Evolutionary conservation across 2,797 vertebrate genomes (phyloP), one percentile per base, ranked within the genome.

Genomic region (Dryobates pubescens): DNA sequence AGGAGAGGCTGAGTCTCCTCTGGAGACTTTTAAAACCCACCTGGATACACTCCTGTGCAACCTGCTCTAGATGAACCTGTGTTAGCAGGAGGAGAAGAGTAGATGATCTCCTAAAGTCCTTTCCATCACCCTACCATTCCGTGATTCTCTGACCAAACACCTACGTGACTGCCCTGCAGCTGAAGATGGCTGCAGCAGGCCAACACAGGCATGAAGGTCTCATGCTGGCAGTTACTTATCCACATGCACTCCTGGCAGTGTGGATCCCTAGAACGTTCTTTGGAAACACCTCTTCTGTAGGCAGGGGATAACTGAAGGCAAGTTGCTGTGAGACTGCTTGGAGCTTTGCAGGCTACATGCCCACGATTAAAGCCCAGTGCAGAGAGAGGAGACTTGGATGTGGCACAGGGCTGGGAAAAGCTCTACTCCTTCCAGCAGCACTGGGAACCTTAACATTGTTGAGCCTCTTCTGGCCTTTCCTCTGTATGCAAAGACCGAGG

Each of bases 141-240:
- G 22, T 49, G 47, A 49, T 22, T 49, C 47, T 49, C 47, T 49
- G 22, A 49, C 11, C 47, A 49, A 56, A 49, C 70, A 26, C 18
- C 59, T 10, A 0, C 36, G 5, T 0, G 0, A 43, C 74, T 57
- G 24, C 57, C 12, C 23, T 27, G 77, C 63, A 43, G 36, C 47
- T 70, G 23, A 5, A 16, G 62, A 9, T 15, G 32, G 8, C 62
- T 10, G 41, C 10, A 45, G 53, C 38, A 58, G 45, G 65, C 54
- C 2, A 5, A 30, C 1, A 14, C 9, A 3, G 0, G 23, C 32
- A 2, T 0, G 43, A 47, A 58, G 27, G 24, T 23, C 17, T 69
- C 68, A 5, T 2, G 51, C 41, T 10, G 9, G 38, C 68, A 76
- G 59, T 9, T 29, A 54, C 4, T 1, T 3, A 7, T 5, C 69